These are phyloP conservation scores for Heliconius hewitsoni DNA, from an alignment of 1,140 invertebrate species.

Conservation along the genomic window DNA sequence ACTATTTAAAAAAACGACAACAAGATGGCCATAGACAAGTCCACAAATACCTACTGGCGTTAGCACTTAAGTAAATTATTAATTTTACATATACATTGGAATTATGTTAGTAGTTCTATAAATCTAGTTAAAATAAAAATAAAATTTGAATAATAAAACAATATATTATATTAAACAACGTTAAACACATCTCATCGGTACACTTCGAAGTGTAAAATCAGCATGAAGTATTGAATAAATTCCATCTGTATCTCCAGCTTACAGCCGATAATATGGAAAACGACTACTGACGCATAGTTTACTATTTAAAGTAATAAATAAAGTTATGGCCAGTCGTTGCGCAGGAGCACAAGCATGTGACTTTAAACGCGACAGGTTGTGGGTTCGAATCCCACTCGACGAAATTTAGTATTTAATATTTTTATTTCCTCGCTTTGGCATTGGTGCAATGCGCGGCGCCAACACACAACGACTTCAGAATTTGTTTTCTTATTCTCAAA, in stretches of 20 bases:
- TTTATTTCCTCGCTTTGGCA: too few species aligned
- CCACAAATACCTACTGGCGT: neutral
- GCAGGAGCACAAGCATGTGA: too few species aligned
- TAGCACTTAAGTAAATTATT: neutral
- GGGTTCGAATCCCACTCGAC: too few species aligned
- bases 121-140: conserved; percentile 2
- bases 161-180: conserved; percentile 21
- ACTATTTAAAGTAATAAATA: neutral
- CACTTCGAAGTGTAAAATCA: conserved; percentile 22
- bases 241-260: conserved; percentile 2
- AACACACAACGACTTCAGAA: too few species aligned
- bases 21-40: too few species aligned
- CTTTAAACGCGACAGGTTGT: too few species aligned
- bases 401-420: too few species aligned
- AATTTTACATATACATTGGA: neutral
- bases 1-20: too few species aligned
- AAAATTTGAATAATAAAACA: conserved; percentile 20
- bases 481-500: too few species aligned
- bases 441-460: too few species aligned
- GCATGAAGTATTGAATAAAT: conserved; percentile 15
- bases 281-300: neutral
- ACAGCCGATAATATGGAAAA: neutral
- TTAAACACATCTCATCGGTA: neutral
- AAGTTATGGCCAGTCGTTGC: neutral
- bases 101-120: neutral